A percentile compares a stretch with the other conserved stretches of the same genome.
Conservation (phyloP, 2,113 vertebrate genomes). For the Syngnathus typhle region DNA sequence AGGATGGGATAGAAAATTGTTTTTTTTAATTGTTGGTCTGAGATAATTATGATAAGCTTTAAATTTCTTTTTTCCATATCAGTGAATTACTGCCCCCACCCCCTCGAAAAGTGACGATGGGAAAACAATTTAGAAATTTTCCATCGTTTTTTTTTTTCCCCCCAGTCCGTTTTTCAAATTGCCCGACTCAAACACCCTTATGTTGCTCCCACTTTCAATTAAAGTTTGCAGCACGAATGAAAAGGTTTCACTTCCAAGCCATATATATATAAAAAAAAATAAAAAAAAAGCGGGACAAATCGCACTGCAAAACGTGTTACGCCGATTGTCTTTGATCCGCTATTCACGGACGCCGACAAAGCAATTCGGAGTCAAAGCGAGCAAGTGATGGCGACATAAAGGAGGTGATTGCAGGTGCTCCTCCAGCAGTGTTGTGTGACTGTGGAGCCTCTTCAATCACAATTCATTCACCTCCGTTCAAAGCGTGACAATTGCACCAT, state of each 20-base stretch:
- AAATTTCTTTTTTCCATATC: constrained; percentile 56
- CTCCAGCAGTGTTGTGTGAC: constrained; percentile 52
- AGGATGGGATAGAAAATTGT: constrained; percentile 32
- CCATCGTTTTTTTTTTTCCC: not conserved
- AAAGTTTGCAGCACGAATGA: not conserved
- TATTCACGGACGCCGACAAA: constrained; percentile 55
- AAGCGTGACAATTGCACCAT: constrained; percentile 52
- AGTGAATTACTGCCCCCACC: constrained; percentile 43
- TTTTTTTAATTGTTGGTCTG: constrained; percentile 39
- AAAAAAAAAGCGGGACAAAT: not conserved
- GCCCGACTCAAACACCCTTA: not conserved
- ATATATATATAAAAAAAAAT: not conserved
- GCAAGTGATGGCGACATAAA: constrained; percentile 60
- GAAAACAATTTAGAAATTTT: no score
- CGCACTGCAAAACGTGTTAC: not conserved
- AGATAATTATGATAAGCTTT: constrained; percentile 57
- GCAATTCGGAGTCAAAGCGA: constrained; percentile 55
- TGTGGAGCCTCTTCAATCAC: constrained; percentile 63
- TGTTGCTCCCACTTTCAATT: not conserved
- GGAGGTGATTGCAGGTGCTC: constrained; percentile 56
- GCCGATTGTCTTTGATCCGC: constrained; percentile 20
- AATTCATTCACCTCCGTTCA: constrained; percentile 62
- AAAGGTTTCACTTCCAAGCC: not conserved
- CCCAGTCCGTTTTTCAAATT: not conserved
- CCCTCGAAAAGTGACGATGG: no score